phyloP scores from a whole-genome alignment of 2,888 invertebrate species.

The Drosophila anomelani region DNA sequence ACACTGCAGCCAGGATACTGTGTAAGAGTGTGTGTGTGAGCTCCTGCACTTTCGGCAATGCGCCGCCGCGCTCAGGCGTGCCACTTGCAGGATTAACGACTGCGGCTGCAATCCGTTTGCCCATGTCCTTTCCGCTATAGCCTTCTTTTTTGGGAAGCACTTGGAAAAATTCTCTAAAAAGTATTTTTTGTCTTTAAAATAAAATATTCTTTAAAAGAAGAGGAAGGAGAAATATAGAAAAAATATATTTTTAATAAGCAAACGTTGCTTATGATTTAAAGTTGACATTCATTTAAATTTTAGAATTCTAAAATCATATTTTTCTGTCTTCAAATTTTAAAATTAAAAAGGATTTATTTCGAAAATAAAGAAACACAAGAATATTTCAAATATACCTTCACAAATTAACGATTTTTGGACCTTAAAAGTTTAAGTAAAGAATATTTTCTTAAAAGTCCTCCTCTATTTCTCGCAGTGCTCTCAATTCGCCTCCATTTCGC shows the following conservation, averaged over 20 bases:
- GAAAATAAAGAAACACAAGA: not conserved
- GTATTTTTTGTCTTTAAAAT: not conserved
- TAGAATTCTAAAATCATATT: not conserved
- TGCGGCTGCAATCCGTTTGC: conserved; percentile 71
- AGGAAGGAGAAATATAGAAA: not conserved
- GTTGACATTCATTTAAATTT: not conserved
- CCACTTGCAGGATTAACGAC: conserved; percentile 76
- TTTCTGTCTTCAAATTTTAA: not conserved
- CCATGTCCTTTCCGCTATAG: conserved; percentile 50
- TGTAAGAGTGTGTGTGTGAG: conserved; percentile 43
- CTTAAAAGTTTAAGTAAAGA: not conserved
- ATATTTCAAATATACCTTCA: not conserved
- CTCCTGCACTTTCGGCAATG: conserved; percentile 72
- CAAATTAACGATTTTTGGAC: not conserved
- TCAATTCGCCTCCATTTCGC: conserved; percentile 24
- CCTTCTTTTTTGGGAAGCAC: conserved; percentile 21
- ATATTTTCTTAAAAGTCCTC: not conserved
- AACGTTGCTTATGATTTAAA: not conserved
- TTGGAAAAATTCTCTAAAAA: not conserved
- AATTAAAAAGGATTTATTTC: too few relatives aligned
- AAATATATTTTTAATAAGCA: not conserved
- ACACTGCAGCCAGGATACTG: conserved; percentile 42
- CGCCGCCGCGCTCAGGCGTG: conserved; percentile 78
- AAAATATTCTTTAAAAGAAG: not conserved
- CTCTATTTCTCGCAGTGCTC: conserved; percentile 12